A percentile compares a stretch with the other conserved stretches of the same genome.
Evolutionary conservation across 2,113 vertebrate genomes (phyloP).

Genomic region (Thunnus thynnus): DNA sequence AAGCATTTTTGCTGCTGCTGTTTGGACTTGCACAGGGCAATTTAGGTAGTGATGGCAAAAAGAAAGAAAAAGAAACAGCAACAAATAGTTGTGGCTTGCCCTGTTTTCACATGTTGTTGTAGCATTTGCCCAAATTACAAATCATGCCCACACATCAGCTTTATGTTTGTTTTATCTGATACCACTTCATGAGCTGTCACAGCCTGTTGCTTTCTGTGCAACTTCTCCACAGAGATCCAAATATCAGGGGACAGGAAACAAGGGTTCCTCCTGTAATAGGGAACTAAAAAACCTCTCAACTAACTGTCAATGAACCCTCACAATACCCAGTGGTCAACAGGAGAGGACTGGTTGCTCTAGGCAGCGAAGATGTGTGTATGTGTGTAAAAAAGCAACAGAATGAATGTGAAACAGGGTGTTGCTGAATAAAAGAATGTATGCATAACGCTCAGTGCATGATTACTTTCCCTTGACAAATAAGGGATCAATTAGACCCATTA

Average conservation of each 20-base stretch:
- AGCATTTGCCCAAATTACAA: conserved; percentile 2
- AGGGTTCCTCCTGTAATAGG: neutral
- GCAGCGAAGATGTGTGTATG: neutral
- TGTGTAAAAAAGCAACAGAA: neutral
- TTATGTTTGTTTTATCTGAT: neutral
- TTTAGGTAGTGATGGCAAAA: conserved; percentile 14
- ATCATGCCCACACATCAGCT: neutral
- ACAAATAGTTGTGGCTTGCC: conserved; percentile 43
- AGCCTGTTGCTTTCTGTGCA: neutral
- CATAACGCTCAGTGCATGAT: neutral
- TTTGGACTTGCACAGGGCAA: conserved; percentile 43
- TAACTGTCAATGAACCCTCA: neutral
- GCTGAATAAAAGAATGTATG: neutral
- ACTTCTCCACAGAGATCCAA: neutral
- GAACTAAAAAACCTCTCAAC: neutral
- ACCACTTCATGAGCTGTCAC: neutral
- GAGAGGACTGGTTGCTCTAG: neutral
- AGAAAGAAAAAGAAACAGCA: neutral
- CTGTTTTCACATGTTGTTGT: conserved; percentile 51
- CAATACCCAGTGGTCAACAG: neutral
- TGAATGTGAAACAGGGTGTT: neutral
- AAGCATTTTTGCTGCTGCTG: conserved; percentile 41
- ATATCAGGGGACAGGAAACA: conserved; percentile 1
- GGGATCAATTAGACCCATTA: neutral
- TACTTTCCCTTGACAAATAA: conserved; percentile 5